Evolutionary conservation across 2,888 invertebrate species (phyloP).

Genomic region (Synergus umbraculus): DNA sequence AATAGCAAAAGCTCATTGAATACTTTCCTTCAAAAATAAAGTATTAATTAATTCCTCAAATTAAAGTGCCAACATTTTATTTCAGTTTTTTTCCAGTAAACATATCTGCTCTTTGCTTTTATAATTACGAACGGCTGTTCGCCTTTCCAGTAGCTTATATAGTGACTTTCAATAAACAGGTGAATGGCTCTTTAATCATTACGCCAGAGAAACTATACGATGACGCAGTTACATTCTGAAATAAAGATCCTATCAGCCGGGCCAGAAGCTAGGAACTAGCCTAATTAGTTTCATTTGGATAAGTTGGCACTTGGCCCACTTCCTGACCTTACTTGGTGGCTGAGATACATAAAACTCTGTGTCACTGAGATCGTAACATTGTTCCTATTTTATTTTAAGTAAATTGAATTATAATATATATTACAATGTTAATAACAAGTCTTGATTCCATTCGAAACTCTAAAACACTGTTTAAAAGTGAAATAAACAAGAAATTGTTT

Average conservation of each 20-base stretch:
- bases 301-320: slow-evolving; percentile 67
- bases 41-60: too few relatives aligned
- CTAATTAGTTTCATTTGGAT: slow-evolving; percentile 67
- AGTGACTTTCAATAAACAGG: neutral
- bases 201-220: neutral
- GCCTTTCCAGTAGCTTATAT: neutral
- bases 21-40: too few relatives aligned
- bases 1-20: too few relatives aligned
- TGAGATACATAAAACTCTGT: slow-evolving; percentile 41
- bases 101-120: neutral
- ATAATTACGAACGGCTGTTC: neutral
- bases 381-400: neutral
- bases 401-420: neutral
- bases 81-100: too few relatives aligned
- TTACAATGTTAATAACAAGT: too few relatives aligned
- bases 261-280: slow-evolving; percentile 45
- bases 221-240: neutral
- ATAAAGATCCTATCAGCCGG: slow-evolving; percentile 9
- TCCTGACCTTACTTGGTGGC: slow-evolving; percentile 41
- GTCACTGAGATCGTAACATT: slow-evolving; percentile 9
- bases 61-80: too few relatives aligned
- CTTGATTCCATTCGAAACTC: too few relatives aligned
- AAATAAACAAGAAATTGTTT: neutral
- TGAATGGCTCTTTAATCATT: slow-evolving; percentile 6
- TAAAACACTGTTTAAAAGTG: neutral